These are phyloP conservation scores for Ptilorrhoa leucosticta DNA, from an alignment of 2,113 vertebrate species.

Conservation along the genomic window DNA sequence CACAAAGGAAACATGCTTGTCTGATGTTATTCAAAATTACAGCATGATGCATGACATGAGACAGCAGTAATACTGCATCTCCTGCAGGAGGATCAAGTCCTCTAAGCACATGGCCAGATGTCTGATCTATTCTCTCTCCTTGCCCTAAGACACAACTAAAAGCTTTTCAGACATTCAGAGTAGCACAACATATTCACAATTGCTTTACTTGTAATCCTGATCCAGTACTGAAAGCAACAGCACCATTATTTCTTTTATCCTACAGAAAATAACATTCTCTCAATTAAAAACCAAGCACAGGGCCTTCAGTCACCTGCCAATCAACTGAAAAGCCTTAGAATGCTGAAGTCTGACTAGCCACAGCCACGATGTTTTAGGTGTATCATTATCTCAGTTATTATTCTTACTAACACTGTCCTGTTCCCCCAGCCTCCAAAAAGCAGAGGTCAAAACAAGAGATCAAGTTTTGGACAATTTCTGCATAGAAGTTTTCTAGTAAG, in stretches of 20 bases:
- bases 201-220: background rate
- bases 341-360: background rate
- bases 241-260: background rate
- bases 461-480: background rate
- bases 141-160: background rate
- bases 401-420: background rate
- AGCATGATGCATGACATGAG: constrained; percentile 15
- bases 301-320: background rate
- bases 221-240: background rate
- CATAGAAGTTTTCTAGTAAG: background rate
- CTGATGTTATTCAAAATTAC: background rate
- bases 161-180: background rate
- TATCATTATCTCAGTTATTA: background rate
- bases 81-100: background rate
- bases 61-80: constrained; percentile 29
- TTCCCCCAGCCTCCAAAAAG: background rate
- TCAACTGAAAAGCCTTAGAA: background rate
- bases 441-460: background rate
- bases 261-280: background rate
- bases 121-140: background rate
- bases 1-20: background rate
- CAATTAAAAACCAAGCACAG: background rate
- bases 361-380: background rate
- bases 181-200: background rate
- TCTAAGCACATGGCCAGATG: background rate